Conservation (phyloP, 1,140 invertebrate species). For the Drosophila ohnishii region DNA sequence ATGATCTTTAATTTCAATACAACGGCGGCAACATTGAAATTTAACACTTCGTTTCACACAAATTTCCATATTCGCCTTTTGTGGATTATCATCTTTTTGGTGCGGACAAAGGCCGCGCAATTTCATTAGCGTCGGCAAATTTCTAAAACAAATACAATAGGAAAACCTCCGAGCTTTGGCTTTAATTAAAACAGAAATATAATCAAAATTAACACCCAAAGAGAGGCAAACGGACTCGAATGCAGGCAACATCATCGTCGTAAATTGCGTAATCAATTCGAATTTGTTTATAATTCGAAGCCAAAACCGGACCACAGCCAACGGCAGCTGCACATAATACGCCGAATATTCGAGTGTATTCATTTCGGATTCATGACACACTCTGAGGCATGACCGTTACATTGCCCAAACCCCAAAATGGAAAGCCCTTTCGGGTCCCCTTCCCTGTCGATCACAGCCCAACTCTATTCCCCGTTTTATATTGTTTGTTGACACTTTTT, state of each 20-base stretch:
- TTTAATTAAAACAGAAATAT: slow-evolving; percentile 60
- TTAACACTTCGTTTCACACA: slow-evolving; percentile 65
- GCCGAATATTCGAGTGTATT: slow-evolving; percentile 27
- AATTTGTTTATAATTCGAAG: slow-evolving; percentile 62
- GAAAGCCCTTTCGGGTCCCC: slow-evolving; percentile 18
- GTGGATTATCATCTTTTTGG: slow-evolving; percentile 48
- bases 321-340: slow-evolving; percentile 49
- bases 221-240: slow-evolving; percentile 41
- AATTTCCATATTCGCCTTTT: slow-evolving; percentile 57
- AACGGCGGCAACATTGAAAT: slow-evolving; percentile 43
- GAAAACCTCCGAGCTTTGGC: slow-evolving; percentile 29
- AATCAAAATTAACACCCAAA: slow-evolving; percentile 56
- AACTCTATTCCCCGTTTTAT: slow-evolving; percentile 9
- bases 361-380: slow-evolving; percentile 56
- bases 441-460: slow-evolving; percentile 11
- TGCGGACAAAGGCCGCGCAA: slow-evolving; percentile 43
- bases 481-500: slow-evolving; percentile 68
- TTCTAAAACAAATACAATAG: slow-evolving; percentile 55
- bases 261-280: slow-evolving; percentile 60
- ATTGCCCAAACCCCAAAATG: slow-evolving; percentile 57
- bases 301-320: slow-evolving; percentile 63
- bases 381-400: slow-evolving; percentile 66
- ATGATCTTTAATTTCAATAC: slow-evolving; percentile 3
- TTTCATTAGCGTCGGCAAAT: slow-evolving; percentile 54
- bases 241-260: slow-evolving; percentile 43